Conservation (phyloP, 2,888 invertebrate genomes). For the Pristionchus exspectatus region DNA sequence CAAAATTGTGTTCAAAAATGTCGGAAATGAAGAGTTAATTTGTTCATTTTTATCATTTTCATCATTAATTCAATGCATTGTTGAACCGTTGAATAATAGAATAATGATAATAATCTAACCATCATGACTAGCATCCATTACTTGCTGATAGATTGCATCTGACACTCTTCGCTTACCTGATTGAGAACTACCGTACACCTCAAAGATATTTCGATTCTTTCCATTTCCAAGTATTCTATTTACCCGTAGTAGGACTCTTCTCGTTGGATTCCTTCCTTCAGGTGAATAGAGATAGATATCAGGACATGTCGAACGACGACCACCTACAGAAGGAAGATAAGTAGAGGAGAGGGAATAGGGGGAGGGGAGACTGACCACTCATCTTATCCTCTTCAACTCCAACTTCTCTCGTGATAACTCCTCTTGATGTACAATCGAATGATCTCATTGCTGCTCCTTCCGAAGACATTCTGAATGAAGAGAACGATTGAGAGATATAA, state of each 20-base stretch:
- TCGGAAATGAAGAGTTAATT: not conserved
- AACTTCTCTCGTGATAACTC: constrained; percentile 35
- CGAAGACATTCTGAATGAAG: not conserved
- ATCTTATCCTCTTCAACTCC: not conserved
- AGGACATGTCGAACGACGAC: constrained; percentile 76
- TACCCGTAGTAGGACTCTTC: constrained; percentile 51
- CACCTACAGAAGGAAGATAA: constrained; percentile 53
- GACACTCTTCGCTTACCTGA: constrained; percentile 73
- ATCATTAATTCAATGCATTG: not conserved
- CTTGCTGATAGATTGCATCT: constrained; percentile 67
- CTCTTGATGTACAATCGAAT: constrained; percentile 52
- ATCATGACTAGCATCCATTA: not conserved
- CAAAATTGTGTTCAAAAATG: no score
- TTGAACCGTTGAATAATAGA: not conserved
- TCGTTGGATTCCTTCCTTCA: constrained; percentile 56
- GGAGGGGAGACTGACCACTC: not conserved
- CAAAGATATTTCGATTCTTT: not conserved
- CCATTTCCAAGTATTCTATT: not conserved
- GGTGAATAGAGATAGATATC: constrained; percentile 75
- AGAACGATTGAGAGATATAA: not conserved
- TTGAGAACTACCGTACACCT: constrained; percentile 71
- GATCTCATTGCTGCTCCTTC: constrained; percentile 50
- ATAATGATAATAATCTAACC: not conserved
- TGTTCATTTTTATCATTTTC: no score
- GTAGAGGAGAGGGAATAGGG: not conserved